Conservation (phyloP, 2,113 vertebrate genomes). For the Sander vitreus region DNA sequence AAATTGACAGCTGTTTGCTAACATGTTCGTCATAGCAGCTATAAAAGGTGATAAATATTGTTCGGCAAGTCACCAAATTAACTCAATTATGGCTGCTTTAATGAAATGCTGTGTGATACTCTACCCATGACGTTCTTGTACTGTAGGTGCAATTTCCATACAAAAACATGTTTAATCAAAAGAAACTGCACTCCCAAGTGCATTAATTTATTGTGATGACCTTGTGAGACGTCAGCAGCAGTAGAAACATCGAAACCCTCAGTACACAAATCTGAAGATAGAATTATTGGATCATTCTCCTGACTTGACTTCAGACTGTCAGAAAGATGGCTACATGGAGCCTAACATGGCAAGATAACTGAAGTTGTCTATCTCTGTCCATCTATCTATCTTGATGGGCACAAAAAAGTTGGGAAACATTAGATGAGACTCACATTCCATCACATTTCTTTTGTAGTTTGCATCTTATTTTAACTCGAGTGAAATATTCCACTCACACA, state of each 20-base stretch:
- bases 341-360: background rate
- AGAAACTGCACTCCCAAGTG: background rate
- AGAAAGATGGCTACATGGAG: background rate
- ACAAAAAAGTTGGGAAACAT: background rate
- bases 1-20: background rate
- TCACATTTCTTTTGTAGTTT: background rate
- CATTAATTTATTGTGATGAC: background rate
- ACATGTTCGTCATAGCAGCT: background rate
- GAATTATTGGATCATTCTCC: background rate
- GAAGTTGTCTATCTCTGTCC: background rate
- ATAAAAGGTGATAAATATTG: constrained; percentile 6
- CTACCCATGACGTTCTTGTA: background rate
- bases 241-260: background rate
- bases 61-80: background rate
- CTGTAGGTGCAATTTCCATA: no score
- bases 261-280: background rate
- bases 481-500: background rate
- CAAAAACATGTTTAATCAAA: background rate
- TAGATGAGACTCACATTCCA: background rate
- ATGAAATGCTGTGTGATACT: background rate
- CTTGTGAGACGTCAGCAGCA: background rate
- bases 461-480: background rate
- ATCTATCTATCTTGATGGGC: background rate
- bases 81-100: background rate
- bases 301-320: background rate